Evolutionary conservation across 2,888 invertebrate species (phyloP).

Genomic region (Drosophila testacea): DNA sequence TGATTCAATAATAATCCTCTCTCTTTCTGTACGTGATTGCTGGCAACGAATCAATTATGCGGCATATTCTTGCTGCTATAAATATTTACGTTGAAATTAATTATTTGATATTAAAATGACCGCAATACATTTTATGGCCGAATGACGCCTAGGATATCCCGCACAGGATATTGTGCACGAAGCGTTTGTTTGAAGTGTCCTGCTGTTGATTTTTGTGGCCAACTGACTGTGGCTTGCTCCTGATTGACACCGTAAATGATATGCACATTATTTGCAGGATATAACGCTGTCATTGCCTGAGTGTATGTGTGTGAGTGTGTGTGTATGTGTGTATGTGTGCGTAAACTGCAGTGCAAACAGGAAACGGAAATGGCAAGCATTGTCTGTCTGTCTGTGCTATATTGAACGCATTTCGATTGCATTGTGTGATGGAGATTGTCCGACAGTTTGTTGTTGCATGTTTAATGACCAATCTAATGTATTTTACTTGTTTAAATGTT

Average conservation of each 20-base stretch:
- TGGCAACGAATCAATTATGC: constrained; percentile 73
- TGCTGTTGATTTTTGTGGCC: constrained; percentile 67
- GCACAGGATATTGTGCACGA: constrained; percentile 49
- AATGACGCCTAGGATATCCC: constrained; percentile 44
- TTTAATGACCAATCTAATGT: constrained; percentile 49
- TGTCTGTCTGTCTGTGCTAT: constrained; percentile 30
- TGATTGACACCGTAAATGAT: constrained; percentile 78
- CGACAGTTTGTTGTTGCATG: constrained; percentile 34
- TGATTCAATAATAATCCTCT: background rate
- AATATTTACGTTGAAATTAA: constrained; percentile 81
- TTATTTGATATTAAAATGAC: constrained; percentile 82
- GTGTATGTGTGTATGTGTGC: constrained; percentile 22
- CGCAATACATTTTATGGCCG: constrained; percentile 77
- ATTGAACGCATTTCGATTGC: constrained; percentile 25
- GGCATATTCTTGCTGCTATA: constrained; percentile 77
- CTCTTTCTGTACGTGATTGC: constrained; percentile 17
- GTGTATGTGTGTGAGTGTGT: constrained; percentile 16
- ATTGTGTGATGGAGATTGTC: constrained; percentile 49
- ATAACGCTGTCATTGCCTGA: constrained; percentile 54
- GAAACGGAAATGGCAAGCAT: constrained; percentile 79
- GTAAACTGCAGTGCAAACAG: constrained; percentile 54
- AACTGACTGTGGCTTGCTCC: constrained; percentile 52
- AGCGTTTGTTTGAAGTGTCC: constrained; percentile 38
- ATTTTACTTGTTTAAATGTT: constrained; percentile 38
- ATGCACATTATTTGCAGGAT: constrained; percentile 76